Evolutionary conservation across 2,797 vertebrate species (phyloP), one percentile per base, ranked within the genome.

Genomic region (Siniperca undulata): DNA sequence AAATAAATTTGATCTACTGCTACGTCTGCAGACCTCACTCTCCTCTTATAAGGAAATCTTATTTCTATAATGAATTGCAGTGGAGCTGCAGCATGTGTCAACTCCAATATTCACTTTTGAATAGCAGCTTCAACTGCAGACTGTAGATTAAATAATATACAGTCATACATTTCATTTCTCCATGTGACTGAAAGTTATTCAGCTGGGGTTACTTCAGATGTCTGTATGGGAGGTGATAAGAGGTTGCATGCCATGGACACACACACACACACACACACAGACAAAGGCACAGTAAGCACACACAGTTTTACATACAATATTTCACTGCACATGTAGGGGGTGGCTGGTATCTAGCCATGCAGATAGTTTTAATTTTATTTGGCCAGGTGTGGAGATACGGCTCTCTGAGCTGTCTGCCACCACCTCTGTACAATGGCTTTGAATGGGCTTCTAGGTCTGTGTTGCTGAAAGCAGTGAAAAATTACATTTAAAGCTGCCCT

Each of bases 201-300:
- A 77, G 74, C 76, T 68, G 78, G 80, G 85, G 73, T 65, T 80
- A 72, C 81, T 82, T 88, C 78, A 88, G 87, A 86, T 83, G 90
- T 62, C 90, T 93, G 91, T 68, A 72, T 44, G 66, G 79, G 82
- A 80, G 74, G 86, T 78, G 93, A 94, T 94, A 94, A 94, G 85
- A 74, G n/a, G 24, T 27, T n/a, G 77, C 68, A 77, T 70, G 81
- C 20, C 56, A 52, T 46, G 17, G 16, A 52, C 77, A 76, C 70
- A 72, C 69, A 82, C 75, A 60, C 56, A 70, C 48, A 75, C 46
- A 50, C 75, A 68, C 36, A 72, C 67, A 58, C 27, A 61, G 27
- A 34, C 44, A 30, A 36, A 40, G 7, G 9, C 38, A 19, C 16
- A 50, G 30, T 14, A 56, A 56, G 38, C 58, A 72, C 14, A 55